Percentiles rank a stretch among this genome's conserved stretches.
Conservation (phyloP, 1,140 invertebrate genomes). For the Rhizoglyphus robini region DNA sequence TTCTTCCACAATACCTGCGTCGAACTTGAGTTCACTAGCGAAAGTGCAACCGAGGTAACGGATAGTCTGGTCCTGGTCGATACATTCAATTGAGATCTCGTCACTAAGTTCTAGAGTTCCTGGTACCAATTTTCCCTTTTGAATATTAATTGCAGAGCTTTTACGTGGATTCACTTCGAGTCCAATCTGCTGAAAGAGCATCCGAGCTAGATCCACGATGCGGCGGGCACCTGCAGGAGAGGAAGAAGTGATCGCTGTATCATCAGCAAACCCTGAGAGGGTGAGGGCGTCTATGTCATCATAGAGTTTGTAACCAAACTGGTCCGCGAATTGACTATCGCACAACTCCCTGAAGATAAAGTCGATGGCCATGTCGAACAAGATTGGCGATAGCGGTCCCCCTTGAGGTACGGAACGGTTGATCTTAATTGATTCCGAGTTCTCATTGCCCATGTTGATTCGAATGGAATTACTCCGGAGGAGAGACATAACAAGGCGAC, state of each 20-base stretch:
- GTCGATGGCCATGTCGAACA: no score
- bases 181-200: not conserved
- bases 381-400: no score
- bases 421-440: no score
- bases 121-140: not conserved
- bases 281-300: not conserved
- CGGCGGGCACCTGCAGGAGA: not conserved
- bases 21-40: not conserved
- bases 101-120: not conserved
- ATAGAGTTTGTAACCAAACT: not conserved
- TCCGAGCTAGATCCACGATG: not conserved
- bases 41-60: not conserved
- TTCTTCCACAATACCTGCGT: not conserved
- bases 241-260: not conserved
- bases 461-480: not conserved
- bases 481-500: not conserved
- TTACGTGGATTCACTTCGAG: not conserved
- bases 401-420: no score
- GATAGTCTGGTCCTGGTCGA: not conserved
- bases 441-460: not conserved
- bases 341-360: not conserved
- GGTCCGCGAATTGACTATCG: not conserved
- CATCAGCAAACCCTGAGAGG: not conserved
- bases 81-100: not conserved
- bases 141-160: not conserved